A percentile compares a stretch with the other conserved stretches of the same genome.
Conservation (phyloP, 2,113 vertebrate genomes). For the Solenodon paradoxus region DNA sequence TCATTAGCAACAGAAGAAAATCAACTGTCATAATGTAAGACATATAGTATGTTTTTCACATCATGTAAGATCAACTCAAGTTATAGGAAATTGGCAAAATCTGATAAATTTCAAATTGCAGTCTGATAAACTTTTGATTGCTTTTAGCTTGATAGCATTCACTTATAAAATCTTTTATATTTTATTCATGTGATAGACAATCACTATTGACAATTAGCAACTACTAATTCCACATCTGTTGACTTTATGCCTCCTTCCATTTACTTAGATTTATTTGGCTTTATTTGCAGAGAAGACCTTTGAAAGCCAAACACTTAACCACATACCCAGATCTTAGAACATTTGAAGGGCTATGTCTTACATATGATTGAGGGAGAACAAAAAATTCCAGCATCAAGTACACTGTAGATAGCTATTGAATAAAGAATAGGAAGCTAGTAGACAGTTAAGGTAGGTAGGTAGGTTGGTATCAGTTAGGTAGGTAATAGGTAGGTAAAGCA, state of each 20-base stretch:
- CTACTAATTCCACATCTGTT: conserved; percentile 54
- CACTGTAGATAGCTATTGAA: not conserved
- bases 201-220: conserved; percentile 57
- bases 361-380: not conserved
- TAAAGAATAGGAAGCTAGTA: not conserved
- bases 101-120: not conserved
- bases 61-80: not conserved
- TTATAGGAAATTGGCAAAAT: not conserved
- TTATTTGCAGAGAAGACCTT: conserved; percentile 54
- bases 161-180: conserved; percentile 2
- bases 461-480: not conserved
- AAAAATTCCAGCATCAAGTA: not conserved
- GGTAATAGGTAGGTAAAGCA: not conserved
- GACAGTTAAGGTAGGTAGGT: not conserved
- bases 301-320: conserved; percentile 43
- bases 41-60: not conserved
- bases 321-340: not conserved
- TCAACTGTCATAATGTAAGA: not conserved
- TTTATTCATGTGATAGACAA: conserved; percentile 49
- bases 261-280: conserved; percentile 55
- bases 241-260: conserved; percentile 50
- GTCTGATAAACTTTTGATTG: conserved; percentile 19
- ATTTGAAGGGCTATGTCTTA: not conserved
- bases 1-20: not conserved
- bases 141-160: conserved; percentile 12